Evolutionary conservation across 2,797 vertebrate species (phyloP), one percentile per base, ranked within the genome.

Genomic region (Oryzias sinensis): DNA sequence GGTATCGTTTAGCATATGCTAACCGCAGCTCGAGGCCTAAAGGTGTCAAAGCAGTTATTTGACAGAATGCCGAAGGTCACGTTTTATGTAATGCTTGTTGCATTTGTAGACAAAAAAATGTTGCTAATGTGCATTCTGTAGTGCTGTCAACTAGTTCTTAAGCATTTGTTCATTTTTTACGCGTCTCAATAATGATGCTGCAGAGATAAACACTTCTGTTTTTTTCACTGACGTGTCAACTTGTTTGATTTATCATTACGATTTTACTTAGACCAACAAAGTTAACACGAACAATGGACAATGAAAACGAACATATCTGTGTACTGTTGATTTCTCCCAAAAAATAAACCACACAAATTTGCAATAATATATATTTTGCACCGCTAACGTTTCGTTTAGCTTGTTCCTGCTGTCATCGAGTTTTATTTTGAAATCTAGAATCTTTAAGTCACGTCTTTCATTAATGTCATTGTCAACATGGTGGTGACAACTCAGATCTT

Each of bases 21-120:
- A 80, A 72, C 40, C 58, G 75, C 52, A 53, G 42, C 52, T 51
- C 52, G 43, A 71, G 87, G 77, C 84, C 83, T 54, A 43, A 42
- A 40, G 55, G 43, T 78, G 66, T 70, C 72, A 76, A 57, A 79
- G n/a, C 73, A 41, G 55, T 57, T 59, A 25, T 65, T 45, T 0
- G 11, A 27, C 51, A 7, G 59, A 37, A 67, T 43, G 48, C 5
- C 49, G 70, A 42, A 57, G 44, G 27, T 50, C 53, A 52, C 41
- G 42, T 65, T 51, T 43, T 76, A 57, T 56, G 20, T 49, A 5
- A 15, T 1, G 7, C 14, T 45, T 6, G 2, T 22, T 4, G 40
- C 49, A 27, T 41, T 5, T 5, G 24, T 45, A 33, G 15, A 43
- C 18, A 18, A 22, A 11, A 49, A 43, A 16, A 16, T 41, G 11